Percentiles rank a stretch among this genome's conserved stretches.
Evolutionary conservation across 2,113 vertebrate genomes (phyloP).

Genomic region (Ceyx melanurus): DNA sequence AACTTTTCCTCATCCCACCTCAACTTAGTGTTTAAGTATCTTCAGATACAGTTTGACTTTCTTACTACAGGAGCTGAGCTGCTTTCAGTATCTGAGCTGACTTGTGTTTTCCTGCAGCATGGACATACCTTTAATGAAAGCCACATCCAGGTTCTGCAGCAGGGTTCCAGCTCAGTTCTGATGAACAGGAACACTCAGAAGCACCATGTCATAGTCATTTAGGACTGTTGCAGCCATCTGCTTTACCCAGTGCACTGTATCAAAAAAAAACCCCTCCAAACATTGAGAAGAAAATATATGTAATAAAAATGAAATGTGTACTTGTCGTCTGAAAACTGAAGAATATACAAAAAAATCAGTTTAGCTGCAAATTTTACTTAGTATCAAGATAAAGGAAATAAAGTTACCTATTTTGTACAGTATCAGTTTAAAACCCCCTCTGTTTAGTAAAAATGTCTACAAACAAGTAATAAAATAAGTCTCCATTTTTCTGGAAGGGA

Average conservation of each 20-base stretch:
- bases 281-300: background rate
- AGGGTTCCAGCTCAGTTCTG: background rate
- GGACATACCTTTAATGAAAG: background rate
- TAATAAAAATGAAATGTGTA: background rate
- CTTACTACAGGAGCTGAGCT: background rate
- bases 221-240: background rate
- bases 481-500: background rate
- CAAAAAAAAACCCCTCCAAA: background rate
- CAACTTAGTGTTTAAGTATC: background rate
- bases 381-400: background rate
- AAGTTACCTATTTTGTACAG: background rate
- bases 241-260: background rate
- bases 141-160: background rate
- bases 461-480: background rate
- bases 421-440: background rate
- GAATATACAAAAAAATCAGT: background rate
- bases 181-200: background rate
- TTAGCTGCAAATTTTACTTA: background rate
- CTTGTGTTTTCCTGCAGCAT: background rate
- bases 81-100: background rate
- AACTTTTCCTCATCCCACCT: background rate
- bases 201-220: background rate
- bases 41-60: background rate
- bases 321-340: background rate
- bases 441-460: background rate